A percentile compares a stretch with the other conserved stretches of the same genome.
Evolutionary conservation across 2,888 invertebrate species (phyloP).

Genomic region (Caenorhabditis sinica): DNA sequence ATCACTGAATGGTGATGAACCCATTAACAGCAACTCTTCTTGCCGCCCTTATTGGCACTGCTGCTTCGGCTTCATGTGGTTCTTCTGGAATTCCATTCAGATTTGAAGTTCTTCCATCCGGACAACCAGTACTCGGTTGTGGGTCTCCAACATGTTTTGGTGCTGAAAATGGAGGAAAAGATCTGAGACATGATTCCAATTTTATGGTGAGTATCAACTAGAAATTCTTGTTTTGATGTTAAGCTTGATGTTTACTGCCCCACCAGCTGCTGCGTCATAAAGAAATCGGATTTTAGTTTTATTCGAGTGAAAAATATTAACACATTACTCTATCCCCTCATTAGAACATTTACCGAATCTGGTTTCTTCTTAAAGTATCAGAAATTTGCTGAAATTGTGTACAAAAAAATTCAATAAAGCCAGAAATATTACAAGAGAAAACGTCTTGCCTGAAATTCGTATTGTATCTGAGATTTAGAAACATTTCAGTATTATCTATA

Average conservation of each 20-base stretch:
- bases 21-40: slow-evolving; percentile 58
- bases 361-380: too few species aligned
- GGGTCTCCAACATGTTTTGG: slow-evolving; percentile 79
- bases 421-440: neutral
- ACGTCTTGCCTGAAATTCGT: too few species aligned
- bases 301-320: too few species aligned
- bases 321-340: too few species aligned
- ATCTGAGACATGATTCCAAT: slow-evolving; percentile 70
- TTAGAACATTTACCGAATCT: too few species aligned
- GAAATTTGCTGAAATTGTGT: too few species aligned
- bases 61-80: slow-evolving; percentile 74
- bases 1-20: slow-evolving; percentile 57
- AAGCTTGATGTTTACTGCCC: too few species aligned
- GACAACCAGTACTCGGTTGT: slow-evolving; percentile 79
- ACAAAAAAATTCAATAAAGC: too few species aligned
- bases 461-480: too few species aligned
- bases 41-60: slow-evolving; percentile 54
- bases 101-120: slow-evolving; percentile 78
- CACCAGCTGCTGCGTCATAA: too few species aligned
- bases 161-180: slow-evolving; percentile 69
- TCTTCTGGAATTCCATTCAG: slow-evolving; percentile 79
- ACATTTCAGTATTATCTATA: neutral
- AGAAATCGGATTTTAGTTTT: too few species aligned
- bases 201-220: slow-evolving; percentile 65
- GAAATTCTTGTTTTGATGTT: neutral